Evolutionary conservation across 2,888 invertebrate species (phyloP).

Genomic region (Dryobotodes eremita): DNA sequence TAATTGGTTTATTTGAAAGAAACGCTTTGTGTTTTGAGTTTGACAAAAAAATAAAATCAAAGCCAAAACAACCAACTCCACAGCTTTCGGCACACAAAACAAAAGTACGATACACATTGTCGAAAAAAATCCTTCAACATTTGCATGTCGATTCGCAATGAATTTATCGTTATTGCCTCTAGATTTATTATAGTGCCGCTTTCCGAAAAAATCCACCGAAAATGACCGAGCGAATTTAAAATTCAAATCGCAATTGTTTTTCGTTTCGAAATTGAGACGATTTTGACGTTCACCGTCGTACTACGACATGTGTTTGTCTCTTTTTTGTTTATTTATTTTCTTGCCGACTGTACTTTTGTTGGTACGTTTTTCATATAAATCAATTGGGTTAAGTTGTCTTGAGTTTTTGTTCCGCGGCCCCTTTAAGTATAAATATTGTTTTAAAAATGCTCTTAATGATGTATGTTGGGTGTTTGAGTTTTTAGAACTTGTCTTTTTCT

Average conservation of each 20-base stretch:
- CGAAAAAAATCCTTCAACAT: constrained; percentile 88
- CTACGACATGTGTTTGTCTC: constrained; percentile 81
- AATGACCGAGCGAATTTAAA: constrained; percentile 88
- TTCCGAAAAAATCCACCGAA: constrained; percentile 87
- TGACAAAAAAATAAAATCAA: constrained; percentile 32
- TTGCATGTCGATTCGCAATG: constrained; percentile 91
- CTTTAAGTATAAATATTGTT: constrained; percentile 79
- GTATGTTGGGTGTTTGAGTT: constrained; percentile 73
- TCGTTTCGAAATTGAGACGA: constrained; percentile 88
- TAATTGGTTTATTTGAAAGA: neutral
- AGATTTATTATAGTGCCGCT: constrained; percentile 88
- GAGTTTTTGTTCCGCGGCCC: constrained; percentile 77
- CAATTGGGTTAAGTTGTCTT: constrained; percentile 81
- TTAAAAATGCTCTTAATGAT: constrained; percentile 84
- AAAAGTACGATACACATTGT: constrained; percentile 83
- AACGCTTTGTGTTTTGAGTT: no score
- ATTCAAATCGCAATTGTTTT: constrained; percentile 89
- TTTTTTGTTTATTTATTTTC: constrained; percentile 58
- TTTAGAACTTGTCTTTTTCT: constrained; percentile 61
- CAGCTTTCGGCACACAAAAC: constrained; percentile 70
- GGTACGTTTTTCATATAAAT: constrained; percentile 76
- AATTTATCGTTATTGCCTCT: constrained; percentile 90
- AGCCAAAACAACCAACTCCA: constrained; percentile 69
- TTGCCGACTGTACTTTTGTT: constrained; percentile 70
- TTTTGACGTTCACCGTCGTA: constrained; percentile 87